Percentiles rank a stretch among this genome's conserved stretches.
Evolutionary conservation across 2,113 vertebrate genomes (phyloP).

Genomic region (Serilophus lunatus): DNA sequence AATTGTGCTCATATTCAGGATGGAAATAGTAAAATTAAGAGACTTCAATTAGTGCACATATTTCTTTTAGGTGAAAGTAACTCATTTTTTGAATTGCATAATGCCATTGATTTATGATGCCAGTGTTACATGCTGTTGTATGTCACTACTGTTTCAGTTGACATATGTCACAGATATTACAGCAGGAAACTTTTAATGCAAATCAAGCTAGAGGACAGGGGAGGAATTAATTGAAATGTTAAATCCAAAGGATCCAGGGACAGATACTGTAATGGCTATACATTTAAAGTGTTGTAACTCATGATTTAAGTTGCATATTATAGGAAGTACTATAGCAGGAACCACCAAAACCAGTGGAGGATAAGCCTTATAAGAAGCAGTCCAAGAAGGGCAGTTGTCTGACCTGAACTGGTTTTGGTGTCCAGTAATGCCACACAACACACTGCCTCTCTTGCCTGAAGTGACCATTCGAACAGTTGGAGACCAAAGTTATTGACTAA

Average conservation of each 20-base stretch:
- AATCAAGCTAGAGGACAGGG: background rate
- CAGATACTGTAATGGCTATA: background rate
- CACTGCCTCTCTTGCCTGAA: background rate
- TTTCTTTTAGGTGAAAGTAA: background rate
- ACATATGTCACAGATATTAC: background rate
- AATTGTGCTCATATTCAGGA: background rate
- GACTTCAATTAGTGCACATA: background rate
- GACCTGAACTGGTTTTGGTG: background rate
- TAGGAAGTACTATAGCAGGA: background rate
- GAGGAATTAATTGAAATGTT: background rate
- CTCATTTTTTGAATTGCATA: background rate
- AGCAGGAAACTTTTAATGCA: background rate
- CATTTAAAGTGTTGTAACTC: background rate
- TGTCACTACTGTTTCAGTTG: background rate
- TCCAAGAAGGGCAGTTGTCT: background rate
- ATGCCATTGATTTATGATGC: background rate
- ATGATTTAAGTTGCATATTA: background rate
- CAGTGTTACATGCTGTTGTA: background rate
- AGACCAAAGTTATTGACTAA: background rate
- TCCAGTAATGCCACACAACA: background rate
- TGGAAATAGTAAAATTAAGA: background rate
- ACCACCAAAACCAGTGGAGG: background rate
- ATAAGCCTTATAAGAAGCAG: background rate
- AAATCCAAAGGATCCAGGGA: background rate
- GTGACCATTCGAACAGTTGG: fast-evolving